Evolutionary conservation across 2,888 invertebrate species (phyloP).

Genomic region (Hypena proboscidalis): DNA sequence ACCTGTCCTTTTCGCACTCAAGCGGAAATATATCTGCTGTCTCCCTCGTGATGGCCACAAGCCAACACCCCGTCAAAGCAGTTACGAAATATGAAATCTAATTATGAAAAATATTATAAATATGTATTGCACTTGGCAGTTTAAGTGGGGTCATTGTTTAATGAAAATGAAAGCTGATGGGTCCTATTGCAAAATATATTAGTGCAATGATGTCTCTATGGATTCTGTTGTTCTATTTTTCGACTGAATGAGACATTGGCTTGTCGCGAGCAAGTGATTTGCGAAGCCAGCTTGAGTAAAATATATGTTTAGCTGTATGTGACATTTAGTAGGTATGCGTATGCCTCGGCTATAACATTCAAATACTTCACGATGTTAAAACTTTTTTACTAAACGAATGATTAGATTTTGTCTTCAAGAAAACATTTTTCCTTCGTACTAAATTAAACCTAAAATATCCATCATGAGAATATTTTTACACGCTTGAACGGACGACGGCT

Average conservation of each 20-base stretch:
- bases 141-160: slow-evolving; percentile 40
- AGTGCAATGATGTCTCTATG: not conserved
- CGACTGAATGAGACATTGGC: slow-evolving; percentile 24
- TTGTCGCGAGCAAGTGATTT: too few relatives aligned
- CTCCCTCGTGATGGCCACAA: slow-evolving; percentile 67
- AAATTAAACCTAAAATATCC: too few relatives aligned
- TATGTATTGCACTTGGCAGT: slow-evolving; percentile 45
- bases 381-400: too few relatives aligned
- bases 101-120: slow-evolving; percentile 67
- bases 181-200: slow-evolving; percentile 9
- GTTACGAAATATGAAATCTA: slow-evolving; percentile 83
- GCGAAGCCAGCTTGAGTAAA: too few relatives aligned
- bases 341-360: too few relatives aligned
- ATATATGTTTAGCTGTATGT: too few relatives aligned
- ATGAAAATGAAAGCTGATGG: slow-evolving; percentile 24
- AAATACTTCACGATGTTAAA: too few relatives aligned
- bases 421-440: too few relatives aligned
- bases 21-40: slow-evolving; percentile 62
- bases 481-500: too few relatives aligned
- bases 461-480: too few relatives aligned
- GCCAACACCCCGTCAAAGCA: slow-evolving; percentile 67
- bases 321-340: too few relatives aligned
- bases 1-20: slow-evolving; percentile 75
- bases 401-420: too few relatives aligned
- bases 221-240: slow-evolving; percentile 12